Evolutionary conservation across 1,140 invertebrate genomes (phyloP), one percentile per base, ranked within the genome.

Genomic region (Amphibalanus amphitrite): DNA sequence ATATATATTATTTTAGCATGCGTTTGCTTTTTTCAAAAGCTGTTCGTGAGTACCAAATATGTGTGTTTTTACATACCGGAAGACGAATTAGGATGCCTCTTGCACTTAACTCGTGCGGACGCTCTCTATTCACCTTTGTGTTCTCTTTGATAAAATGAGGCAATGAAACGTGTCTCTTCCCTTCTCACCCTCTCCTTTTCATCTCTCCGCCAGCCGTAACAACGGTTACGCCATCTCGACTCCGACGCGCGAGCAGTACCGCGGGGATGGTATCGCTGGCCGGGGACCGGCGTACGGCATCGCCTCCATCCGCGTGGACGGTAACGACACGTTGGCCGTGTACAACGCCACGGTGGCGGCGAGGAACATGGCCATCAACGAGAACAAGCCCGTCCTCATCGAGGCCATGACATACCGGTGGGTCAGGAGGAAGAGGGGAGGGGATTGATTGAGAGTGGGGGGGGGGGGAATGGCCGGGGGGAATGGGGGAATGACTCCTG

Each of bases 221-320:
- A 92, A 92, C 82, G 94, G 93, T 17, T 99, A 96, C 82, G 97
- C 97, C 4, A 99, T 99, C 74, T 98, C 95, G 1, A 99, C 97
- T 0, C 93, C 95, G 25, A 87, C 89, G 0, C 79, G 83, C 73
- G 95, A 99, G 75, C 97, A 99, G 80, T 98, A 97, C 80, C 84
- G 86, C 76, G 95, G 97, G 0, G 91, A 95, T 81, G 92, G 91
- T 30, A 89, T 95, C 75, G 94, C 92, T 17, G 86, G 85, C 0
- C 84, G 92, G 77, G 97, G 93, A 1, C 87, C 91, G 8, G 90
- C 89, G 3, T 96, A 96, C 81, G 97, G 97, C 10, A 91, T 99
- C 70, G 81, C 88, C 72, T 91, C 94, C 0, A 85, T 98, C 69
- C 83, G 97, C 71, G 93, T 98, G 0, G 97, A 99, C 82, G 97